Evolutionary conservation across 53 echinoderm and acorn worm genomes (phyloP).

Genomic region (Stichopus horrens): DNA sequence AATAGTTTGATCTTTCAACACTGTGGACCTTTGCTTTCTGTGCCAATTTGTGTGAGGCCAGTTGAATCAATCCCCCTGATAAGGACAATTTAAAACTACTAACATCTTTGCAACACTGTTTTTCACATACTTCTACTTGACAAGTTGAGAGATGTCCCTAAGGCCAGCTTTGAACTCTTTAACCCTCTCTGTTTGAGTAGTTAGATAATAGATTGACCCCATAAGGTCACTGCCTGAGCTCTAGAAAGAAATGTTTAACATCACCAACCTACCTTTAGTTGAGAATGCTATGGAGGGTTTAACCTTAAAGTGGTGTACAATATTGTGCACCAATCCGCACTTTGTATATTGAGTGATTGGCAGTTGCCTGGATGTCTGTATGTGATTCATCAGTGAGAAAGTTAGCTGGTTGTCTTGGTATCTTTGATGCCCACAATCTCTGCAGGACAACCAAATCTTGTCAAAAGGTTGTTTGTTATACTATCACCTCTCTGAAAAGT

Average conservation of each 20-base stretch:
- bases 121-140: not conserved
- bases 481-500: too few species aligned
- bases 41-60: not conserved
- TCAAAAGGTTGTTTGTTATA: too few species aligned
- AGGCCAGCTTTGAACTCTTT: constrained; percentile 24
- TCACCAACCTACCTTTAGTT: not conserved
- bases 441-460: too few species aligned
- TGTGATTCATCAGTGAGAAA: too few species aligned
- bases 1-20: too few species aligned
- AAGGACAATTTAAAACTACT: not conserved
- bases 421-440: too few species aligned
- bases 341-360: too few species aligned
- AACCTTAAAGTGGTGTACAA: too few species aligned
- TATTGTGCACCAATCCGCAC: too few species aligned
- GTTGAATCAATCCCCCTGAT: not conserved
- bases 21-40: not conserved
- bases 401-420: too few species aligned
- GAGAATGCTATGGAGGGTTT: not conserved
- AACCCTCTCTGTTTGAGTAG: constrained; percentile 22
- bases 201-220: constrained; percentile 35
- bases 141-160: constrained; percentile 28
- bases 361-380: too few species aligned
- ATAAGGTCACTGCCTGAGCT: constrained; percentile 13
- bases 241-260: not conserved
- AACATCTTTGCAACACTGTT: not conserved